These are phyloP conservation scores for Otus scops DNA, from an alignment of 2,797 vertebrate species.

Conservation along the genomic window DNA sequence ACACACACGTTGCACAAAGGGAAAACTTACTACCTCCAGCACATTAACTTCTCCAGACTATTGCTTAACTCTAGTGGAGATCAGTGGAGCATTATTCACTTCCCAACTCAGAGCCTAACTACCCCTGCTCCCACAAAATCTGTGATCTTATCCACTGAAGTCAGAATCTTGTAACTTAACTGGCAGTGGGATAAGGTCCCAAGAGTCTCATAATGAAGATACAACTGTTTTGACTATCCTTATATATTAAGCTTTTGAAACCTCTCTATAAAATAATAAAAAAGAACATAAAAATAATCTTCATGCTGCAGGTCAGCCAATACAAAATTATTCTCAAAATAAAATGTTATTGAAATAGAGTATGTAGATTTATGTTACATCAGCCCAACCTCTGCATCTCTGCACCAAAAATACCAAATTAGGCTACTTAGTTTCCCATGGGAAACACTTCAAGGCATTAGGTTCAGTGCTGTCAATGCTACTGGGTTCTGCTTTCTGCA, in stretches of 20 bases:
- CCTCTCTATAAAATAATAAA: neutral
- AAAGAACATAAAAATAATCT: neutral
- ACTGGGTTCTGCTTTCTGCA: neutral
- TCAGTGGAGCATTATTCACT: neutral
- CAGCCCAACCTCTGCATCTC: neutral
- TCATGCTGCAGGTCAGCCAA: neutral
- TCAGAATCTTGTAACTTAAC: neutral
- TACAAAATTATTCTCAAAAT: neutral
- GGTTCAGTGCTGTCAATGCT: neutral
- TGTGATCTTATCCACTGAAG: neutral
- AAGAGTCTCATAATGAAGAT: neutral
- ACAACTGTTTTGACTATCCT: neutral
- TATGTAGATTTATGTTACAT: conserved; percentile 7
- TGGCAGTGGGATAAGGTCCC: neutral
- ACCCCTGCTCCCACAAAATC: neutral
- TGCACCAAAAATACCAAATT: neutral
- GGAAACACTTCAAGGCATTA: neutral
- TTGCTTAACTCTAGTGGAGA: neutral
- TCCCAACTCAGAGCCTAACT: neutral
- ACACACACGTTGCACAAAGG: neutral
- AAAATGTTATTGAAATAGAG: neutral
- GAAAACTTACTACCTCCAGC: neutral
- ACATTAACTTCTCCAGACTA: neutral
- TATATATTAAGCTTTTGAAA: neutral
- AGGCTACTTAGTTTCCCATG: neutral